These are phyloP conservation scores for Trematomus loennbergii DNA, from an alignment of 2,113 vertebrate genomes.

Conservation along the genomic window DNA sequence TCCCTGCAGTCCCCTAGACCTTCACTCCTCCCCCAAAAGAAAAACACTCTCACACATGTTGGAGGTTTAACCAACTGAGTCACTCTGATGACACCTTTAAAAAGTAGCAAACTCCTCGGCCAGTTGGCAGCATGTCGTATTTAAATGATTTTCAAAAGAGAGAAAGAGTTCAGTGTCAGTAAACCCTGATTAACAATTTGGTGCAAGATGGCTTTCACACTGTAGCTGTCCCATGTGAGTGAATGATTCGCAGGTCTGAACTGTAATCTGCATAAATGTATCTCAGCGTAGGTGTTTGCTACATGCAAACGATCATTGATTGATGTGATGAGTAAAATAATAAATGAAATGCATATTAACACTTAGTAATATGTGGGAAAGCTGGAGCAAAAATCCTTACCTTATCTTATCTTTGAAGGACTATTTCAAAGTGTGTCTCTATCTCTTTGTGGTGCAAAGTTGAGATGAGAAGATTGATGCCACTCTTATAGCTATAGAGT, in stretches of 20 bases:
- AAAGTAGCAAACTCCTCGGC: constrained; percentile 59
- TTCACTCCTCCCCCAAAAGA: constrained; percentile 73
- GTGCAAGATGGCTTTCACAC: constrained; percentile 36
- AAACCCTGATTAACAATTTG: constrained; percentile 42
- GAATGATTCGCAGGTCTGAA: constrained; percentile 28
- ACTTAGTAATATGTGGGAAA: background rate
- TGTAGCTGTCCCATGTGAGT: background rate
- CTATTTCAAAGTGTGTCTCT: background rate
- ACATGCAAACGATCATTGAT: constrained; percentile 42
- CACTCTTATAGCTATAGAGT: background rate
- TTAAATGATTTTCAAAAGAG: constrained; percentile 69
- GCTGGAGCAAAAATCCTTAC: background rate
- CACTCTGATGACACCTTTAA: constrained; percentile 72
- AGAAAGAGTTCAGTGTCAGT: constrained; percentile 20
- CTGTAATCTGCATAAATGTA: background rate
- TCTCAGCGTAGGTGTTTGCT: constrained; percentile 22
- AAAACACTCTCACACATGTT: constrained; percentile 85
- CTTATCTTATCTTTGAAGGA: constrained; percentile 3
- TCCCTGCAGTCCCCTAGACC: constrained; percentile 79
- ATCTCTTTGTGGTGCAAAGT: background rate
- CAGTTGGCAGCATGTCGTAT: constrained; percentile 62
- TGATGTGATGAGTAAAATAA: constrained; percentile 24
- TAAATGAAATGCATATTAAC: background rate
- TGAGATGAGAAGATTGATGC: background rate
- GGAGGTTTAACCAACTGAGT: constrained; percentile 80